Evolutionary conservation across 2,888 invertebrate genomes (phyloP), one percentile per base, ranked within the genome.

Genomic region (Catocala fraxini): DNA sequence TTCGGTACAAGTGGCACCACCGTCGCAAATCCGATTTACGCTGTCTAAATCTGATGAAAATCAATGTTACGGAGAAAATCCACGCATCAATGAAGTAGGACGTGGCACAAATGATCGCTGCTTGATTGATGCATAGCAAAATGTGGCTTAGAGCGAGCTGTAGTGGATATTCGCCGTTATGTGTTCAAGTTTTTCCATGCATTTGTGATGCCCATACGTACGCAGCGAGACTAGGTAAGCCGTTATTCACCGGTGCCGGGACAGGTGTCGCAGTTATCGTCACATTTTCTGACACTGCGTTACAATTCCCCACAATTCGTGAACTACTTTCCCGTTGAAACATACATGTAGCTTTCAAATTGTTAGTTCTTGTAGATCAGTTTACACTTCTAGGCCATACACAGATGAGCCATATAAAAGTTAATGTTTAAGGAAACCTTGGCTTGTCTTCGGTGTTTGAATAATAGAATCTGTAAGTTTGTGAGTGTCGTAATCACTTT

Each of bases 111-210:
- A 73, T 73, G 70, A 74, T 64, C 69, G 71, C 73, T 75, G 73
- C 60, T 71, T 69, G 68, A 56, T 54, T 68, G 73, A 84, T 81
- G 82, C 84, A 73, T 83, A 81, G 79, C 80, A 77, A 76, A 78
- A 72, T 79, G 75, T 77, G 77, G 75, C 76, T 73, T 72, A 77
- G 75, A 81, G 77, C 74, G 76, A 65, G 61, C 53, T 74, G 82
- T 79, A 82, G 81, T 73, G 74, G 71, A 79, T 79, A 79, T 81
- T 80, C 80, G 82, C 89, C 89, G 89, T 88, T 89, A 90, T 74
- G 72, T 71, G 81, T 83, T 81, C 82, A 85, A 82, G 84, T 90
- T 90, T 91, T 91, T 89, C 85, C 80, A 77, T 86, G 85, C 86
- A 87, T 83, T 86, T 82, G 83, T 81, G 84, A 85, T 84, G 84